Conservation (phyloP, 1,140 invertebrate species). For the Ceratina calcarata region DNA sequence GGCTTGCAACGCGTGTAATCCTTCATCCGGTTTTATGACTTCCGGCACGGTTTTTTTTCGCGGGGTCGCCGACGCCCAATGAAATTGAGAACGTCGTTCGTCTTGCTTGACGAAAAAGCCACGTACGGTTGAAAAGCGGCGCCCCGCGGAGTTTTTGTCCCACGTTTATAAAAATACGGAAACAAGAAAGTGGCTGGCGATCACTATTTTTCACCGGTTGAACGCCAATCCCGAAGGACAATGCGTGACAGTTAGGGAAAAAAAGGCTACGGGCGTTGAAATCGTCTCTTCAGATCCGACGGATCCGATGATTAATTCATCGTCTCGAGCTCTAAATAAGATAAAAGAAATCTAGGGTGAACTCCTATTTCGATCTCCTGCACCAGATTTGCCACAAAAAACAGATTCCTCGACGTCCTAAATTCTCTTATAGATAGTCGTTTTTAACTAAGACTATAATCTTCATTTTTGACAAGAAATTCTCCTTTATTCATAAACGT, state of each 20-base stretch:
- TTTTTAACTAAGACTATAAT: too few species aligned
- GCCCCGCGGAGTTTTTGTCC: slow-evolving; percentile 55
- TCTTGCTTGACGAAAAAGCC: slow-evolving; percentile 57
- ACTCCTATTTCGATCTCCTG: too few species aligned
- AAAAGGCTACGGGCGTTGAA: slow-evolving; percentile 26
- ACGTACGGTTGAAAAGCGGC: slow-evolving; percentile 33
- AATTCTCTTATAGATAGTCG: too few species aligned
- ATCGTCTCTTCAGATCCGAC: slow-evolving; percentile 32
- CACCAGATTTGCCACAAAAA: too few species aligned
- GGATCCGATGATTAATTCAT: slow-evolving; percentile 54
- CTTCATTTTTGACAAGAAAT: too few species aligned
- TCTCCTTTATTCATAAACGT: too few species aligned
- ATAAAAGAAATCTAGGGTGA: too few species aligned
- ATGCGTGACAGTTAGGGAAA: not conserved
- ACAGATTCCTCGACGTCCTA: too few species aligned
- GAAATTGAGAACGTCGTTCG: slow-evolving; percentile 71
- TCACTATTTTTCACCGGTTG: slow-evolving; percentile 53
- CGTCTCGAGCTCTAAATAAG: not conserved
- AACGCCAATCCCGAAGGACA: slow-evolving; percentile 15
- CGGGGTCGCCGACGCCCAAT: slow-evolving; percentile 58
- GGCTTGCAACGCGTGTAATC: slow-evolving; percentile 35
- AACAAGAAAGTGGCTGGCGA: slow-evolving; percentile 23
- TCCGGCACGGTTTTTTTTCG: slow-evolving; percentile 49
- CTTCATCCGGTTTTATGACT: slow-evolving; percentile 67
- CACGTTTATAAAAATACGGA: slow-evolving; percentile 62